Percentiles rank a stretch among this genome's conserved stretches.
phyloP scores from a whole-genome alignment of 2,113 vertebrate species.

The Mesitornis unicolor region DNA sequence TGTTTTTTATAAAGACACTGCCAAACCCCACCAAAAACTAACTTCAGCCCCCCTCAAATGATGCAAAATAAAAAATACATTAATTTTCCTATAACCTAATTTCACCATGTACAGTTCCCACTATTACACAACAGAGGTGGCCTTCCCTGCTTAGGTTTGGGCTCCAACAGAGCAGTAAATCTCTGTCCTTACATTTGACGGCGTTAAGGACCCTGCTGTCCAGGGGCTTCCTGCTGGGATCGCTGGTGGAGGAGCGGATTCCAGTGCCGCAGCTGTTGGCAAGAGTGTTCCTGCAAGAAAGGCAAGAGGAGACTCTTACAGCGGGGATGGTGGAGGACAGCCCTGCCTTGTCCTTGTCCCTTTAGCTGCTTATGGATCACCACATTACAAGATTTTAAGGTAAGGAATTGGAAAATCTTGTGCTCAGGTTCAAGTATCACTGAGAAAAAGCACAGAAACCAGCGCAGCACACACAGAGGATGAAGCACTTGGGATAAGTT shows the following conservation, averaged over 20 bases:
- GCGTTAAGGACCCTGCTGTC: constrained; percentile 95
- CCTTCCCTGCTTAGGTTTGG: background rate
- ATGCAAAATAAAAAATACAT: background rate
- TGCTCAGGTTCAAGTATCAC: accelerated
- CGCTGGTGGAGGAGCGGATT: constrained; percentile 94
- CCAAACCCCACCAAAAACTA: background rate
- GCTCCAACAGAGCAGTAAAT: background rate
- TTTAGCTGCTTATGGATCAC: accelerated
- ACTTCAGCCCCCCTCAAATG: background rate
- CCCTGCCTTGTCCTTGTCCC: background rate
- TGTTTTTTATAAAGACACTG: background rate
- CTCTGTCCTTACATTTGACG: constrained; percentile 88
- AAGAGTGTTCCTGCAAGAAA: constrained; percentile 85
- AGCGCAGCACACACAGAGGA: accelerated
- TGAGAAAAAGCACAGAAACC: background rate
- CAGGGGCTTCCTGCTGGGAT: constrained; percentile 91
- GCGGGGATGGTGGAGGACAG: background rate
- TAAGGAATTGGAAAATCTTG: accelerated
- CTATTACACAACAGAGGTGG: background rate
- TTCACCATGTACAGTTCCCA: background rate
- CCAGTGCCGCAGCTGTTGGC: constrained; percentile 97
- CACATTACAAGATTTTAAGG: accelerated
- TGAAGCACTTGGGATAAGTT: accelerated
- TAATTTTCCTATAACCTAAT: background rate
- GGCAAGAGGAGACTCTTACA: background rate